Evolutionary conservation across 2,113 vertebrate species (phyloP).

Genomic region (Piprites chloris): DNA sequence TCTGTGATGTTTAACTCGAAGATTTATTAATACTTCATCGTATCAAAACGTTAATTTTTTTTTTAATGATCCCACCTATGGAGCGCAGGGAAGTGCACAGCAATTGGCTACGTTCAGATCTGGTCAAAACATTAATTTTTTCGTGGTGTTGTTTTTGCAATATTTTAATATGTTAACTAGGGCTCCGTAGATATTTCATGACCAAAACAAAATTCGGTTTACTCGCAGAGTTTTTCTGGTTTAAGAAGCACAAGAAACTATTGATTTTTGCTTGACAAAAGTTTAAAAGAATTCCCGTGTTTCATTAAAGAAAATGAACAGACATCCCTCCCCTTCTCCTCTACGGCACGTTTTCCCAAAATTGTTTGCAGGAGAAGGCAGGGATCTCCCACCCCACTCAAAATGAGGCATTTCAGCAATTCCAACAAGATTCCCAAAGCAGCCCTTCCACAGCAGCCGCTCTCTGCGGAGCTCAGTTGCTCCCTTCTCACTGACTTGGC

Average conservation of each 20-base stretch:
- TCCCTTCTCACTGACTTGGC: neutral
- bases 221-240: neutral
- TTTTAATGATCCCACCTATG: no score
- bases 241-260: neutral
- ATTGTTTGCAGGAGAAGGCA: neutral
- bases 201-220: neutral
- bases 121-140: neutral
- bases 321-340: neutral
- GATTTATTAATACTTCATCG: neutral
- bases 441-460: neutral
- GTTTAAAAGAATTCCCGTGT: neutral
- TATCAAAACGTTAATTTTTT: neutral
- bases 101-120: neutral
- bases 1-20: neutral
- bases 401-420: neutral
- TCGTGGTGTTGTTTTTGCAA: neutral
- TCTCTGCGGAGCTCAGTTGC: neutral
- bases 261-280: neutral
- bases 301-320: neutral
- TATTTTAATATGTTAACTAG: neutral
- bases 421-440: neutral
- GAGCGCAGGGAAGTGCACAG: neutral
- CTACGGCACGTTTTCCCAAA: rapidly evolving
- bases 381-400: neutral
- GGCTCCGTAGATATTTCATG: neutral